phyloP scores from a whole-genome alignment of 2,888 invertebrate genomes.

The Amiota mariae region DNA sequence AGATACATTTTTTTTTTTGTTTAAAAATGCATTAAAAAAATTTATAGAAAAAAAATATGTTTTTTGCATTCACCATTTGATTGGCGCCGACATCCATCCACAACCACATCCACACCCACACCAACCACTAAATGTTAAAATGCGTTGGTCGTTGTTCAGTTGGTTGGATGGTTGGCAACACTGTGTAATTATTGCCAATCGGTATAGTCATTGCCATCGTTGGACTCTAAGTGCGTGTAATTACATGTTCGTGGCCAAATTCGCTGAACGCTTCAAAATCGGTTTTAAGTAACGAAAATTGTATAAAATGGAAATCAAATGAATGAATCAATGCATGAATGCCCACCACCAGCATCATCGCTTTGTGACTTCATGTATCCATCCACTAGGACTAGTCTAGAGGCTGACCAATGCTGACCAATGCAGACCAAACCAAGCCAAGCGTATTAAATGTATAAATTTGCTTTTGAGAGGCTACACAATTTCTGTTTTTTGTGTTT shows the following conservation, averaged over 20 bases:
- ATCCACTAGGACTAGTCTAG: too few species aligned
- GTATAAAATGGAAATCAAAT: constrained; percentile 46
- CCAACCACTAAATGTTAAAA: too few species aligned
- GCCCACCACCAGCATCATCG: too few species aligned
- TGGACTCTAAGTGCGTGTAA: constrained; percentile 61
- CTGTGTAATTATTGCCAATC: constrained; percentile 61
- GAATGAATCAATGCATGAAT: constrained; percentile 35
- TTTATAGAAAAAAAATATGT: too few species aligned
- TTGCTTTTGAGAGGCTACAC: neutral
- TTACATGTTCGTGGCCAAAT: constrained; percentile 56
- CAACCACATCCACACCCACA: too few species aligned
- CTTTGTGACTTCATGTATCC: too few species aligned
- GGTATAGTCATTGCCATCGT: constrained; percentile 19
- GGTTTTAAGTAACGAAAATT: constrained; percentile 3
- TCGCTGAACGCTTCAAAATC: constrained; percentile 17
- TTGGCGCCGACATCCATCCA: too few species aligned
- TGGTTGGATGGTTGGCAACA: constrained; percentile 30
- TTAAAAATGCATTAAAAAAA: too few species aligned
- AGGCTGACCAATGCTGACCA: neutral
- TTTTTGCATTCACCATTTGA: too few species aligned
- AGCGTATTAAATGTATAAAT: neutral
- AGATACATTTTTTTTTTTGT: too few species aligned
- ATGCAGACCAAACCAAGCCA: neutral
- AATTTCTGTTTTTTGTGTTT: neutral
- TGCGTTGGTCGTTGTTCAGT: too few species aligned